Base-by-base conservation (phyloP, 2,797 vertebrate species). In the Parotocinclus haroldoi region DNA sequence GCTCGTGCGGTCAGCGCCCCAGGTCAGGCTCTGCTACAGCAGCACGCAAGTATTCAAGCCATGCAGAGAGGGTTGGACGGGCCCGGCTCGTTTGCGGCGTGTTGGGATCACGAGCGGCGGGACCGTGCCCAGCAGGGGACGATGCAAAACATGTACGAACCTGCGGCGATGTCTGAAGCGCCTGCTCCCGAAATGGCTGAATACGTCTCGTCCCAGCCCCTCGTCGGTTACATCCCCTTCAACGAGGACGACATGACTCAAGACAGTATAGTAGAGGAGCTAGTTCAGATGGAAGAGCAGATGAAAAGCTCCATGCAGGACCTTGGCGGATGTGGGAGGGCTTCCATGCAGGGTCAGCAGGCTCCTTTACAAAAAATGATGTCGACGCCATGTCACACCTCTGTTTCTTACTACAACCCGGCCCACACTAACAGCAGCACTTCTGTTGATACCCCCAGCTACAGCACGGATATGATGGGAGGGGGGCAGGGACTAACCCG, bases 231-330 rank as follows among this genome's bases (percentile, higher is more conserved):
- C 85, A 98, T 97, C 63, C 85, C 92, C 7, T 97, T 98, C 75
- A 89, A 82, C 27, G 93, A 95, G 51, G 97, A 99, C 0, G 97
- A 99, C 56, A 93, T 98, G 63, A 99, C 97, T 52, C 97, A 99
- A 80, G 97, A 99, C 79, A 99, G 97, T 86, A 99, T 99, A 50
- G 96, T 99, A 74, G 96, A 99, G 83, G 97, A 99, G 80, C 86
- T 99, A 76, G 96, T 99, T 74, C 93, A 96, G 79, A 98, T 99
- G 96, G 97, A 99, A 75, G 95, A 99, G 83, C 96, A 99, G 74
- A 99, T 99, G 67, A 94, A 89, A 78, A 82, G 81, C 64, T 88
- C 79, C 76, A 86, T 94, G 61, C 94, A 95, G 81, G 76, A 87
- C 66, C 94, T 94, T 0, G 69, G 89, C 14, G 78, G 81, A 69